Conservation (phyloP, 2,113 vertebrate species). For the Archilochus colubris region DNA sequence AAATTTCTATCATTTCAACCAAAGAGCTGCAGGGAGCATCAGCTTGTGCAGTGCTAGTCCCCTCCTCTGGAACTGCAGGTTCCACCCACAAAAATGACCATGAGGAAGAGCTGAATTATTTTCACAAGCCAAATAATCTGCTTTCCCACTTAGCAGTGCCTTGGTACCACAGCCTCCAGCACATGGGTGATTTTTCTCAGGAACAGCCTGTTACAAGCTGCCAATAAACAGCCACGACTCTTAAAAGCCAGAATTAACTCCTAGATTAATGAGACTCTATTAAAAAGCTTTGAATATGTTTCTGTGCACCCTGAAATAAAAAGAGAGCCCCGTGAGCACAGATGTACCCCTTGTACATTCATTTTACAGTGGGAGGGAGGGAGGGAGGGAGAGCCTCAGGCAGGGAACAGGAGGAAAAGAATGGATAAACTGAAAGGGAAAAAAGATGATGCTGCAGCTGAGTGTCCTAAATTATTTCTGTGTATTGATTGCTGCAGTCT, state of each 20-base stretch:
- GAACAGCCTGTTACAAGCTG: neutral
- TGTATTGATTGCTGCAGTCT: neutral
- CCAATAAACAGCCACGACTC: neutral
- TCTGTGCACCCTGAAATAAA: neutral
- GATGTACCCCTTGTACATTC: too few relatives aligned
- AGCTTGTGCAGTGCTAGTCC: neutral
- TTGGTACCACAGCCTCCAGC: neutral
- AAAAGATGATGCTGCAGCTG: neutral
- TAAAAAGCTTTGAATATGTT: neutral
- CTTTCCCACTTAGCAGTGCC: neutral
- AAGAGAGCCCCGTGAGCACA: neutral
- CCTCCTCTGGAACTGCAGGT: neutral
- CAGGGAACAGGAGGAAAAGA: accelerated
- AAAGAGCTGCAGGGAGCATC: neutral
- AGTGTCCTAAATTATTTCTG: neutral
- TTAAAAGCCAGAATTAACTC: neutral
- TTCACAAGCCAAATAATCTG: neutral
- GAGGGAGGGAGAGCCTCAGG: neutral
- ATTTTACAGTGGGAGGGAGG: neutral
- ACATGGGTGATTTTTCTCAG: neutral
- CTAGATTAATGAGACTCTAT: neutral
- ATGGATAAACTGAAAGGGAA: neutral
- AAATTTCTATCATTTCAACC: neutral
- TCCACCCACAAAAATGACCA: neutral
- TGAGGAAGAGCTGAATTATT: accelerated